Evolutionary conservation across 1,140 invertebrate species (phyloP).

Genomic region (Brachionus rubens): DNA sequence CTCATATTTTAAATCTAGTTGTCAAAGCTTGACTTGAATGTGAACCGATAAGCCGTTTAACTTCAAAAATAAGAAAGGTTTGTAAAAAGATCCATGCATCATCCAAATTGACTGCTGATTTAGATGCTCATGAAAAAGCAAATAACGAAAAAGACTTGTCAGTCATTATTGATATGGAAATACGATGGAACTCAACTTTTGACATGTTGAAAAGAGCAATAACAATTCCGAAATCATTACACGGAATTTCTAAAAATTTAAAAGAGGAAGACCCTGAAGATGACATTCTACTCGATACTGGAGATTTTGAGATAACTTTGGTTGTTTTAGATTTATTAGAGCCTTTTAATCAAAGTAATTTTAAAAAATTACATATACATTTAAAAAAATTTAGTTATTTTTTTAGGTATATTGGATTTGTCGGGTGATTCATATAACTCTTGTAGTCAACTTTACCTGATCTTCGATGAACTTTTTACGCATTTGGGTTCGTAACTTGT

Average conservation of each 20-base stretch:
- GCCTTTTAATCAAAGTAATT: too few species aligned
- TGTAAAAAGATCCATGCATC: too few species aligned
- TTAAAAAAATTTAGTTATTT: background rate
- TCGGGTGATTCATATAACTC: background rate
- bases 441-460: background rate
- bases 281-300: background rate
- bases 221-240: background rate
- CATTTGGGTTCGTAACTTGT: background rate
- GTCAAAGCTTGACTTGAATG: background rate
- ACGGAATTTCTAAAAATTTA: background rate
- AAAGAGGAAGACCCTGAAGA: conserved; percentile 4
- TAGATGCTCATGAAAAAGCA: too few species aligned
- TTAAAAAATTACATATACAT: too few species aligned
- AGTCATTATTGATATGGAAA: too few species aligned
- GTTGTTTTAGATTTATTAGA: too few species aligned
- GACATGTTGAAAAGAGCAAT: conserved; percentile 20
- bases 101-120: too few species aligned
- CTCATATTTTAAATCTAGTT: conserved; percentile 13
- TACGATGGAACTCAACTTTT: conserved; percentile 10
- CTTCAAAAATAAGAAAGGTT: too few species aligned
- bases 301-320: background rate
- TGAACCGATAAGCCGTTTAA: too few species aligned
- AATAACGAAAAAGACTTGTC: too few species aligned
- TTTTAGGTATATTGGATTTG: background rate
- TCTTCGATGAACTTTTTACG: background rate